Conservation (phyloP, 37 sponge, comb jelly and placozoan genomes). For the Petrosia ficiformis region DNA sequence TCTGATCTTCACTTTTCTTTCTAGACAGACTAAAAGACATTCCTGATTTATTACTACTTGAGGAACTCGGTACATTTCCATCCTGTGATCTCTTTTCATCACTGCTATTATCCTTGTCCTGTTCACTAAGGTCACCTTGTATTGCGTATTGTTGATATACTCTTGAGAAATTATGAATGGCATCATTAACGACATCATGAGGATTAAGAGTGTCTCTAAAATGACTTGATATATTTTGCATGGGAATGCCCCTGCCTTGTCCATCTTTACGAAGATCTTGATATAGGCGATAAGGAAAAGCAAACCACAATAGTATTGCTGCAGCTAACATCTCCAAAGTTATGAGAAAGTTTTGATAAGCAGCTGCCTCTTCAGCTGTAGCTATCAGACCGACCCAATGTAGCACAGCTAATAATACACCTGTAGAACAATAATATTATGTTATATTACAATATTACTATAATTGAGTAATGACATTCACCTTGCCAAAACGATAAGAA, state of each 20-base stretch:
- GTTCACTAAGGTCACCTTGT: constrained; percentile 66
- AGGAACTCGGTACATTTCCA: background rate
- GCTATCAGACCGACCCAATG: constrained; percentile 48
- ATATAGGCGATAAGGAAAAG: constrained; percentile 88
- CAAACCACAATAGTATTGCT: constrained; percentile 79
- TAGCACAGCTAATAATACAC: constrained; percentile 75
- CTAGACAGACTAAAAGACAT: background rate
- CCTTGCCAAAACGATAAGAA: constrained; percentile 99
- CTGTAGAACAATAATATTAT: constrained; percentile 45
- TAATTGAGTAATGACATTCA: background rate
- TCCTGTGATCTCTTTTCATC: background rate
- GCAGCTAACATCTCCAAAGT: constrained; percentile 95
- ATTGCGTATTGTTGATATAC: constrained; percentile 91
- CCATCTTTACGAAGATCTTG: constrained; percentile 58
- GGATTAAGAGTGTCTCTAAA: constrained; percentile 94
- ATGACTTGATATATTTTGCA: constrained; percentile 73
- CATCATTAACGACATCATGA: constrained; percentile 89
- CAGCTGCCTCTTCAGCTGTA: constrained; percentile 44
- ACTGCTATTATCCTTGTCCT: constrained; percentile 14
- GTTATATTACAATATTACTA: background rate
- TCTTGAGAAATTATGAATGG: constrained; percentile 95
- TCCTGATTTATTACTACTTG: background rate
- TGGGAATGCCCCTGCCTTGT: constrained; percentile 70
- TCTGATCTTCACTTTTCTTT: constrained; percentile 3
- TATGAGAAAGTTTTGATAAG: constrained; percentile 96